phyloP scores from a whole-genome alignment of 2,113 vertebrate genomes.

The Upupa epops region DNA sequence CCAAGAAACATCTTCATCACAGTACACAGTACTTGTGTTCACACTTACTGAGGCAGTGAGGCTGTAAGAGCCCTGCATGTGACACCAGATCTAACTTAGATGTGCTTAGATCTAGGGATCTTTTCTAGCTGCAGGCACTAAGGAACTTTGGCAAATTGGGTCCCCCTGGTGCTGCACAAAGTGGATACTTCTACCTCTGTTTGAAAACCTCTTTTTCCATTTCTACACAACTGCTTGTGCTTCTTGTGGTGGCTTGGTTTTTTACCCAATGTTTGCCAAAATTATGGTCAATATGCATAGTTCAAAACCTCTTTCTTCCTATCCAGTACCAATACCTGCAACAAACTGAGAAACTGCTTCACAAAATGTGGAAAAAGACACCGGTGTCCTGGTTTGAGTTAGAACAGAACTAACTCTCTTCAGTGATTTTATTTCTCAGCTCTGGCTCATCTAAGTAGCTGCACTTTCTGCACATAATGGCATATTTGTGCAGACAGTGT shows the following conservation, averaged over 20 bases:
- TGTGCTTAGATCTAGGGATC: neutral
- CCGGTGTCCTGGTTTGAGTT: no score
- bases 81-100: neutral
- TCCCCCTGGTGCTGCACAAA: neutral
- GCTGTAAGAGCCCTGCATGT: neutral
- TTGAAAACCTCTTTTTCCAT: neutral
- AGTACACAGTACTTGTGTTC: neutral
- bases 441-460: no score
- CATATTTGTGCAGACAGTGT: no score
- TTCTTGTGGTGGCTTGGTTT: neutral
- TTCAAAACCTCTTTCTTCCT: neutral
- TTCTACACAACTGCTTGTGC: accelerated
- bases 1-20: neutral
- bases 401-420: no score
- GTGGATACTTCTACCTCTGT: no score
- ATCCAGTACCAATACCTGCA: neutral
- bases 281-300: neutral
- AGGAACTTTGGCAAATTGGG: neutral
- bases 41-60: neutral
- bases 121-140: neutral
- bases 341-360: neutral
- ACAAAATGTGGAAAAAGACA: neutral
- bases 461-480: no score
- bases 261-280: neutral
- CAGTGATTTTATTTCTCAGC: no score